Percentiles rank a stretch among this genome's conserved stretches.
Evolutionary conservation across 2,888 invertebrate species (phyloP).

Genomic region (Eristalis arbustorum): DNA sequence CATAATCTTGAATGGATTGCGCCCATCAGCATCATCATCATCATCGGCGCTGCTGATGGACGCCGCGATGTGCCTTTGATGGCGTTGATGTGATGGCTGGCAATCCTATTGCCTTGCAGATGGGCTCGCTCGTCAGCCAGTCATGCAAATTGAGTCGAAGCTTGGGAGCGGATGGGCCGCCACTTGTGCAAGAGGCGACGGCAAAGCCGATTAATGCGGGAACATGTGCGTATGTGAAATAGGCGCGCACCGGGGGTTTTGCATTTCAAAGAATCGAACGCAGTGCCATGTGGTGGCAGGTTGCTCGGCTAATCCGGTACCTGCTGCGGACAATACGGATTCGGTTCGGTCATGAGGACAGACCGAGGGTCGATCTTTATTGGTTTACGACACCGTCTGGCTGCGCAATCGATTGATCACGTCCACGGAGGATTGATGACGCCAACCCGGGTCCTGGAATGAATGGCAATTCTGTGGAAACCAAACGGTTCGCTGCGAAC

Average conservation of each 20-base stretch:
- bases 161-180: background rate
- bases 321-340: background rate
- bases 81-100: background rate
- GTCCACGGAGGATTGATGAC: constrained; percentile 30
- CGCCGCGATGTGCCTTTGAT: background rate
- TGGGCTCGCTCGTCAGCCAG: background rate
- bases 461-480: background rate
- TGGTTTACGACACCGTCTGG: constrained; percentile 14
- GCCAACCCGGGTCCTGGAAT: constrained; percentile 7
- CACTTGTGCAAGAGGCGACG: background rate
- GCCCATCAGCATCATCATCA: constrained; percentile 3
- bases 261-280: background rate
- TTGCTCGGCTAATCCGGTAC: background rate
- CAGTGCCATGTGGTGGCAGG: background rate
- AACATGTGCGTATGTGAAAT: background rate
- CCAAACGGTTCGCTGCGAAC: background rate
- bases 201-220: background rate
- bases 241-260: background rate
- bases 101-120: background rate
- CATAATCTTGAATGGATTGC: constrained; percentile 30
- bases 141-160: background rate
- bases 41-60: background rate
- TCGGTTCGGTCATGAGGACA: background rate
- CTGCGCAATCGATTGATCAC: constrained; percentile 22
- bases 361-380: background rate